Percentiles rank a stretch among this genome's conserved stretches.
Evolutionary conservation across 2,797 vertebrate species (phyloP).

Genomic region (Paguma larvata): DNA sequence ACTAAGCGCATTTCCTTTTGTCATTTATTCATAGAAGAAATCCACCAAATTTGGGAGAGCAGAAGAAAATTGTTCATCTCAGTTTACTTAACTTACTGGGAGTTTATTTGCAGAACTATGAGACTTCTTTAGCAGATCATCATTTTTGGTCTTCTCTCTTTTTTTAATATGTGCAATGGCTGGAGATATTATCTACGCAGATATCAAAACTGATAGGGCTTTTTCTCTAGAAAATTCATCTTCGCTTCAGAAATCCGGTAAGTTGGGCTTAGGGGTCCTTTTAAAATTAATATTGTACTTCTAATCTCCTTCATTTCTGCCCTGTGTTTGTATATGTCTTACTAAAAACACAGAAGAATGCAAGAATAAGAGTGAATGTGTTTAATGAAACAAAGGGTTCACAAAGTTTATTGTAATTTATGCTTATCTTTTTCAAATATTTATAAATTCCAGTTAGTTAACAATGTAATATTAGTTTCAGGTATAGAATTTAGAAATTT

Average conservation of each 20-base stretch:
- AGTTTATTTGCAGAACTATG: background rate
- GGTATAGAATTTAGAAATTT: background rate
- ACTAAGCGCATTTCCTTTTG: background rate
- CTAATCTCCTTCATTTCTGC: background rate
- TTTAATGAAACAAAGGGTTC: background rate
- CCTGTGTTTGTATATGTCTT: background rate
- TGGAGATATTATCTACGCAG: conserved; percentile 43
- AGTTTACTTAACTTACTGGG: background rate
- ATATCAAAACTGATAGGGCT: background rate
- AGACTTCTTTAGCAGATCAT: background rate
- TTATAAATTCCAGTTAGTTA: background rate
- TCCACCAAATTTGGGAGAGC: background rate
- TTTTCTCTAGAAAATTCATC: background rate
- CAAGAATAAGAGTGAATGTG: background rate
- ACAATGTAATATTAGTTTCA: background rate
- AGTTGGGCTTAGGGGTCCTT: background rate
- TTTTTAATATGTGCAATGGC: background rate
- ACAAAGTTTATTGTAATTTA: background rate
- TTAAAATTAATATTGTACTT: background rate
- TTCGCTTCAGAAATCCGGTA: background rate
- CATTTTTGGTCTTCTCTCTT: background rate
- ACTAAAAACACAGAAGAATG: background rate
- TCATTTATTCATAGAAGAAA: background rate
- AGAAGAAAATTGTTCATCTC: background rate
- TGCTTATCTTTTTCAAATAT: background rate